Evolutionary conservation across 1,140 invertebrate genomes (phyloP), one percentile per base, ranked within the genome.

Genomic region (Phthorimaea operculella): DNA sequence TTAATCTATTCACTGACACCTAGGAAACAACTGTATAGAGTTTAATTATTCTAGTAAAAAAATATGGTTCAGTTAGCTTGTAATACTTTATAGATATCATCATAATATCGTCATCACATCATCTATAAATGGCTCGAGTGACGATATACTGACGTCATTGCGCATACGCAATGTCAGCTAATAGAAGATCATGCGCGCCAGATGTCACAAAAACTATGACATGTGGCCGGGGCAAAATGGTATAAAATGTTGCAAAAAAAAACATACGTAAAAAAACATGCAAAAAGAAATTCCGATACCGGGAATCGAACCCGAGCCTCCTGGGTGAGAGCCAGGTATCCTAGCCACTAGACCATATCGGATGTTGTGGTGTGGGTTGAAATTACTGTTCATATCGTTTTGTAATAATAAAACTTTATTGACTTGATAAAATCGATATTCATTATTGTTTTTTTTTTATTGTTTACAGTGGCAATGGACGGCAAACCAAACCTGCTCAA

Each of bases 291-390:
- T 76, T 75, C 74, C 74, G 72, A 75, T 75, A 77, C 72, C 74
- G 74, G 72, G 74, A 75, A 75, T 75, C 74, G 72, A 77, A 72
- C 72, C 70, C 68, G 68, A 70, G 70, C 68, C 68, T 70, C 70
- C 70, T 70, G 70, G 66, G 68, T 72, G 70, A 70, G 67, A 72
- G 70, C 67, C 70, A 72, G 70, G 65, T 72, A 72, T 72, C 70
- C 64, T 72, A 76, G 74, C 74, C 74, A 76, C 74, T 76, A 76
- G 74, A 76, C 74, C 74, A 76, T 76, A 76, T 76, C 74, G 74
- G 74, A 76, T 69, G 36, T 39, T 39, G 36, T 5, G 36, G 36
- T 39, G 10, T 9, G 2, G 10, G 10, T 28, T 39, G 10, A 39
- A 39, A 39, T 39, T 39, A 39, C 21, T 6, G 21, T 4, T 28